Evolutionary conservation across 2,797 vertebrate genomes (phyloP).

Genomic region (Leuciscus waleckii): DNA sequence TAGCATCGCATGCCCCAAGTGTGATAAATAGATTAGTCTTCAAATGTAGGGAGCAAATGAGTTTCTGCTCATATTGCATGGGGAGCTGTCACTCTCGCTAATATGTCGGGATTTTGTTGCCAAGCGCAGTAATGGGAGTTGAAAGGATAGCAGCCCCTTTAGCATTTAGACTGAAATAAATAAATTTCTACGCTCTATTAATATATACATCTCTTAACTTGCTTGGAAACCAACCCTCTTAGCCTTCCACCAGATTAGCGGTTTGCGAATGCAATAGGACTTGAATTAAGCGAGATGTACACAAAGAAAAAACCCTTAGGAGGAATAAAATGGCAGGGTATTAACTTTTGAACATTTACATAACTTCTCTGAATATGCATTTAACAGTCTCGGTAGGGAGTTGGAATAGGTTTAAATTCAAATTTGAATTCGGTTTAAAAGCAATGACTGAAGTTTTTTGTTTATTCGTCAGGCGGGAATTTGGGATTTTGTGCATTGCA

Average conservation of each 20-base stretch:
- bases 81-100: conserved; percentile 76
- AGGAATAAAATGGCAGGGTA: conserved; percentile 30
- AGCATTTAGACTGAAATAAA: conserved; percentile 79
- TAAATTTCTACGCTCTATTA: conserved; percentile 72
- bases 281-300: conserved; percentile 69
- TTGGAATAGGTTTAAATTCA: background rate
- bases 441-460: conserved; percentile 22
- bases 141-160: conserved; percentile 73
- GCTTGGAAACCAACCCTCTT: conserved; percentile 71
- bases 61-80: conserved; percentile 71
- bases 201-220: conserved; percentile 73
- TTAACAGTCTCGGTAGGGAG: conserved; percentile 14
- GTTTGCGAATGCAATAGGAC: conserved; percentile 73
- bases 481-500: conserved; percentile 37
- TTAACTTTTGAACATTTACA: conserved; percentile 48
- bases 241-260: conserved; percentile 75
- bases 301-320: conserved; percentile 38
- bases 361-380: conserved; percentile 58
- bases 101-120: conserved; percentile 78
- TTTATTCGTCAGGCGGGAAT: conserved; percentile 9
- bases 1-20: conserved; percentile 72
- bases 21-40: conserved; percentile 84
- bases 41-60: conserved; percentile 78
- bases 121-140: conserved; percentile 68
- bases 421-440: background rate